Evolutionary conservation across 2,797 vertebrate species (phyloP), one percentile per base, ranked within the genome.

Genomic region (Toxotes lorentzi): DNA sequence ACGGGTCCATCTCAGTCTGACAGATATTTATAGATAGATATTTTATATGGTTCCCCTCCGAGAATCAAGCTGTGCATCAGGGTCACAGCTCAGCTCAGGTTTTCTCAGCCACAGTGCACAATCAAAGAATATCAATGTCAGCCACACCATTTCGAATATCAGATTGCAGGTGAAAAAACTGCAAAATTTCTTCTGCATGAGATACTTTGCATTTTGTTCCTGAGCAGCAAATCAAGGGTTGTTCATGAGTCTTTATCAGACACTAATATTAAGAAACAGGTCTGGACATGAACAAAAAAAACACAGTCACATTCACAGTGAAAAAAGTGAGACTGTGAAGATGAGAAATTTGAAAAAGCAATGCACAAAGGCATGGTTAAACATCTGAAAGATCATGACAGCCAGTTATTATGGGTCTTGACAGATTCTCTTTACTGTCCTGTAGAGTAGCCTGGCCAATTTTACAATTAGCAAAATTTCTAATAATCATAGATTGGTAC

Each of bases 51-150:
- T 57, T 9, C 35, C 47, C 19, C 10, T 57, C 57, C 41, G 70
- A 72, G 57, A 77, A 73, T 82, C 61, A 59, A 54, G 70, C 23
- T 30, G 34, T 9, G 50, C 50, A 67, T 66, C 70, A 69, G 54
- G 77, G 78, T 85, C 74, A 73, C 21, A 58, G 54, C 65, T 67
- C 48, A 60, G 67, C 66, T 83, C 64, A 69, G 35, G 34, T 87
- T 77, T 54, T 64, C 65, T 51, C 64, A 69, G 62, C 65, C 12
- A 41, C 66, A 30, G 47, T 23, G 38, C 32, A 53, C 66, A 19
- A 63, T 17, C 32, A 40, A 53, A 80, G 40, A 82, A 76, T 60
- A 63, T 69, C 76, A 83, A 24, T 74, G 58, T 76, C 68, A 73
- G 40, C 53, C 47, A 30, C 27, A 34, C 16, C 57, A 24, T 43